These are phyloP conservation scores for Charaxes varanes DNA, from an alignment of 1,140 invertebrate genomes.

Conservation along the genomic window DNA sequence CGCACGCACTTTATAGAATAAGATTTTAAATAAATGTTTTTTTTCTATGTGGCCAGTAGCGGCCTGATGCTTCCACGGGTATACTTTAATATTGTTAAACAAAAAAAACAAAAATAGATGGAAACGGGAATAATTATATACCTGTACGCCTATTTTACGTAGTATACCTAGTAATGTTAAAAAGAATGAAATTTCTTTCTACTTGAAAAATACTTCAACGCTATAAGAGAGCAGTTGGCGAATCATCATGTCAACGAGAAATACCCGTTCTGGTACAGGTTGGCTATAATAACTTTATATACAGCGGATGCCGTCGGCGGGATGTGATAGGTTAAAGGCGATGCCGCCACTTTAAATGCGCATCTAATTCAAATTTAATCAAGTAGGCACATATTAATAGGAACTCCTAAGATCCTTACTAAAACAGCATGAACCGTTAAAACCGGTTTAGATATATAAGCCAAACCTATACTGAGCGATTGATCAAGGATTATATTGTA, in stretches of 20 bases:
- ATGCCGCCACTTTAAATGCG: constrained; percentile 16
- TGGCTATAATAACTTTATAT: constrained; percentile 37
- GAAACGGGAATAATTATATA: no score
- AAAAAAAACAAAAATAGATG: no score
- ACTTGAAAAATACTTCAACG: constrained; percentile 7
- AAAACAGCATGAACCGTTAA: not conserved
- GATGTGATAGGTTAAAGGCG: constrained; percentile 23
- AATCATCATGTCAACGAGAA: constrained; percentile 29
- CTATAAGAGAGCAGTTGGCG: constrained; percentile 16
- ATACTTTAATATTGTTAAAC: no score
- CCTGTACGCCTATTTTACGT: no score
- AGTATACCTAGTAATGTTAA: no score
- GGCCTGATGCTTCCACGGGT: no score
- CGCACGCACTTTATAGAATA: no score
- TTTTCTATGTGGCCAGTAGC: no score
- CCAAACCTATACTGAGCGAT: not conserved
- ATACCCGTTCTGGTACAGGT: constrained; percentile 30
- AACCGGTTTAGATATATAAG: not conserved
- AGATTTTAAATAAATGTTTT: no score
- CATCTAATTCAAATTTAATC: constrained; percentile 20
- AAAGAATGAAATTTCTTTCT: no score
- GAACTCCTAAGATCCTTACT: constrained; percentile 1
- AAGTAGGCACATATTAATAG: constrained; percentile 3
- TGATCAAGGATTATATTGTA: not conserved
- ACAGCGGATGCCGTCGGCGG: constrained; percentile 22